These are phyloP conservation scores for Macrobrachium rosenbergii DNA, from an alignment of 1,140 invertebrate genomes.

Conservation along the genomic window DNA sequence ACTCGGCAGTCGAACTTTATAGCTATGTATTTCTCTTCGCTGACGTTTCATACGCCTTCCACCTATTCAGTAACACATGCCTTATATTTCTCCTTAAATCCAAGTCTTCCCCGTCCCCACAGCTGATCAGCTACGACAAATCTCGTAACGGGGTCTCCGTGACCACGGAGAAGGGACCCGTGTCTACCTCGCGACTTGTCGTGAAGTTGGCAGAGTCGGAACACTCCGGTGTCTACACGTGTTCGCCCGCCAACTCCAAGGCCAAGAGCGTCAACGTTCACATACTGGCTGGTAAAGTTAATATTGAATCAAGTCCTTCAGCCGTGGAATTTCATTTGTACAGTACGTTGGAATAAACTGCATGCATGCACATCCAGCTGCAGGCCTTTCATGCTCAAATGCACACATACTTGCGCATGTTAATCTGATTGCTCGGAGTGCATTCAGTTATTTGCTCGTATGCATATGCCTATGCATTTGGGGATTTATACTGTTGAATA, in stretches of 20 bases:
- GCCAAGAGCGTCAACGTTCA: constrained; percentile 85
- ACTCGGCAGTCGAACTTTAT: too few relatives aligned
- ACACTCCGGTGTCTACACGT: constrained; percentile 78
- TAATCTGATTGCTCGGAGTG: too few relatives aligned
- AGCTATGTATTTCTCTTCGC: too few relatives aligned
- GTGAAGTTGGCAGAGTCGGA: constrained; percentile 79
- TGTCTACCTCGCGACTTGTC: constrained; percentile 83
- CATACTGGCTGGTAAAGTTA: constrained; percentile 74
- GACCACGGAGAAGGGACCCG: constrained; percentile 83
- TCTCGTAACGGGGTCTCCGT: constrained; percentile 79
- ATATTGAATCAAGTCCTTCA: not conserved
- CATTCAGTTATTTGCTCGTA: not conserved
- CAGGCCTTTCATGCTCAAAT: not conserved
- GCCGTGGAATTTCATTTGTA: not conserved
- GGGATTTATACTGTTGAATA: not conserved
- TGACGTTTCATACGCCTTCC: too few relatives aligned
- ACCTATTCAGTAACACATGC: too few relatives aligned
- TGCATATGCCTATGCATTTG: not conserved
- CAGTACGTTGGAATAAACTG: not conserved
- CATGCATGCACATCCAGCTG: too few relatives aligned
- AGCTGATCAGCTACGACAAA: constrained; percentile 68
- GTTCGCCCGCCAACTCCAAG: constrained; percentile 86
- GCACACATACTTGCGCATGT: not conserved
- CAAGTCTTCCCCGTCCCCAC: not conserved
- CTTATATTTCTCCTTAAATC: too few relatives aligned